These are phyloP conservation scores for Agrotis exclamationis DNA, from an alignment of 2,888 invertebrate species.

Conservation along the genomic window DNA sequence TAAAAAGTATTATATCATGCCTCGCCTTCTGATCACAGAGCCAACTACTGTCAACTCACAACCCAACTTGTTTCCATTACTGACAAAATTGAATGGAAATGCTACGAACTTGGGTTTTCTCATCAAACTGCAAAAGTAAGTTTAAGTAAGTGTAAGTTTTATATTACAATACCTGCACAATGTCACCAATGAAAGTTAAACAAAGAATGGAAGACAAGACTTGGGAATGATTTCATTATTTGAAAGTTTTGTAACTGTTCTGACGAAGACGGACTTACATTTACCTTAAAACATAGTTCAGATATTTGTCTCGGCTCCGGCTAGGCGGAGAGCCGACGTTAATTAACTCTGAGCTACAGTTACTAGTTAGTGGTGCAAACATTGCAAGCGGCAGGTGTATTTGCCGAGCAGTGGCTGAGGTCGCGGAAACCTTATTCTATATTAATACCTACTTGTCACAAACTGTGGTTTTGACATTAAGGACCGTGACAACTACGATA, in stretches of 20 bases:
- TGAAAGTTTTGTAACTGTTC: slow-evolving; percentile 21
- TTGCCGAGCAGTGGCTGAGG: slow-evolving; percentile 49
- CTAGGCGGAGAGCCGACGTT: slow-evolving; percentile 44
- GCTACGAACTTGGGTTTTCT: slow-evolving; percentile 51
- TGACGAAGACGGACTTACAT: slow-evolving; percentile 26
- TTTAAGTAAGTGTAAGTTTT: slow-evolving; percentile 49
- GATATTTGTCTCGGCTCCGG: slow-evolving; percentile 39
- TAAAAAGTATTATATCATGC: slow-evolving; percentile 34
- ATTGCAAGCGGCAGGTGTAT: slow-evolving; percentile 59
- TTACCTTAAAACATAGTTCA: slow-evolving; percentile 31
- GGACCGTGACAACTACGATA: not conserved
- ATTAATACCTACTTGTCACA: slow-evolving; percentile 14
- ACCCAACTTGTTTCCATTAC: slow-evolving; percentile 50
- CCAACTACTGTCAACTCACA: slow-evolving; percentile 37
- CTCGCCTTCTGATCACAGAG: slow-evolving; percentile 38
- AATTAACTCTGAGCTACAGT: slow-evolving; percentile 63
- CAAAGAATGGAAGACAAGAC: slow-evolving; percentile 13
- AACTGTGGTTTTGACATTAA: slow-evolving; percentile 11
- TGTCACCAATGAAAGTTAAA: slow-evolving; percentile 26
- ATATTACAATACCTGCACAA: slow-evolving; percentile 36
- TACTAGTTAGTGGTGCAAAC: slow-evolving; percentile 54
- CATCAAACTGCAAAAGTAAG: slow-evolving; percentile 46
- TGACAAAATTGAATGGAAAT: slow-evolving; percentile 59
- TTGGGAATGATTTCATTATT: slow-evolving; percentile 21
- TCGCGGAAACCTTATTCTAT: slow-evolving; percentile 17